Base-by-base conservation (phyloP, 1,140 invertebrate species). In the Thalassaphorura encarpata region DNA sequence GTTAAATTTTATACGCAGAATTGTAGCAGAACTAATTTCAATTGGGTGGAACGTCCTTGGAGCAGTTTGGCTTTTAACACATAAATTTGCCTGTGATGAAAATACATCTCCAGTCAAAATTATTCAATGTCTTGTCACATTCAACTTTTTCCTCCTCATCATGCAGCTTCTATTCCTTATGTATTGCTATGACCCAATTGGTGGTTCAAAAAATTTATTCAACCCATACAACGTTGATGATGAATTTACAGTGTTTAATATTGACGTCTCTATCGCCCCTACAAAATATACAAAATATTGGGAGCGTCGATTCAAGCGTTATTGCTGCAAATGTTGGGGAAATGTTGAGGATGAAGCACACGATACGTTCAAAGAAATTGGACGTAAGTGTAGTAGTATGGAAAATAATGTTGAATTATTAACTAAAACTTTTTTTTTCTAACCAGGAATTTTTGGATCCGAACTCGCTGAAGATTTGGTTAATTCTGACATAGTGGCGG, bases 401-500 rank as follows among this genome's bases (percentile, higher is more conserved):
- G 11, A 11, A 11, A 11, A 11, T 36, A 11, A 36, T 36, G 11
- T 36, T 36, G 33, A 36, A 11, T 11, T 36, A 36, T 36, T 36
- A 36, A n/a, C 33, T 36, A n/a, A 36, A 36, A n/a, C 33, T n/a
- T n/a, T 36, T 11, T 36, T 21, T 18, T 59, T 23, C 54, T 36
- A 63, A 73, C 54, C 69, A 83, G 81, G 78, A 66, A 69, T 87
- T 11, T 72, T 85, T 56, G 82, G 79, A 65, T 78, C 81, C 1
- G 75, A 86, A 59, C 87, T 87, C 69, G 76, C 87, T 67, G 84
- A 84, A 0, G 86, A 93, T 72, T 71, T 91, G 24, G 88, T 92
- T 2, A 83, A 87, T 1, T 88, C 87, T 1, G 90, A 94, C 68
- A 78, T 92, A n/a, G 79, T 88, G 41, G 87, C 88, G 15, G 90